These are phyloP conservation scores for Sebastes kiyomatsui DNA, from an alignment of 2,797 vertebrate species.

Conservation along the genomic window DNA sequence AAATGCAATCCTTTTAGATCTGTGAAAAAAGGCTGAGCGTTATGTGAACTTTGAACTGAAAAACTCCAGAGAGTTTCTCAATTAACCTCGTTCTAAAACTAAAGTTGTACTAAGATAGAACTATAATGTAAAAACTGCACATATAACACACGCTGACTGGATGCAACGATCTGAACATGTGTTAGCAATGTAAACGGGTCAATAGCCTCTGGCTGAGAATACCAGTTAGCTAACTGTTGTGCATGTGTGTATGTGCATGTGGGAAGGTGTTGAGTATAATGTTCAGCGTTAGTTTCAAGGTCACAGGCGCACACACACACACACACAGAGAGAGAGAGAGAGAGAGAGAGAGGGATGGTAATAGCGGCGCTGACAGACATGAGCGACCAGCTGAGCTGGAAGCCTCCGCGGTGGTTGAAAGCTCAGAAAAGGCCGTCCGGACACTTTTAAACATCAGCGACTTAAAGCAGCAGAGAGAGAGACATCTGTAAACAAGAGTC, in stretches of 20 bases:
- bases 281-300: conserved; percentile 86
- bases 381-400: conserved; percentile 90
- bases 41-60: neutral
- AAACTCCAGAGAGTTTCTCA: neutral
- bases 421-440: conserved; percentile 66
- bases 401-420: conserved; percentile 66
- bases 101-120: no score
- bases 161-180: conserved; percentile 21
- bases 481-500: conserved; percentile 75
- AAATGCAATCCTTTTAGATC: neutral
- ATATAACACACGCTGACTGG: no score
- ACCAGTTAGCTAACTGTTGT: conserved; percentile 48
- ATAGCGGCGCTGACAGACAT: conserved; percentile 96
- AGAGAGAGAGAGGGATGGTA: conserved; percentile 84
- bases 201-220: conserved; percentile 54
- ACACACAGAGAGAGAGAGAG: neutral
- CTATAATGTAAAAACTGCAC: no score
- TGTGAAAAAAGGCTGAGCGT: neutral
- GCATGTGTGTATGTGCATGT: conserved; percentile 52
- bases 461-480: conserved; percentile 59
- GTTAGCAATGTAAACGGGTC: conserved; percentile 39
- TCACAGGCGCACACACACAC: conserved; percentile 82
- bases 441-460: conserved; percentile 72
- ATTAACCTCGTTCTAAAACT: neutral
- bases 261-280: conserved; percentile 77